Evolutionary conservation across 2,888 invertebrate species (phyloP), one percentile per base, ranked within the genome.

Genomic region (Nesidiocoris tenuis): DNA sequence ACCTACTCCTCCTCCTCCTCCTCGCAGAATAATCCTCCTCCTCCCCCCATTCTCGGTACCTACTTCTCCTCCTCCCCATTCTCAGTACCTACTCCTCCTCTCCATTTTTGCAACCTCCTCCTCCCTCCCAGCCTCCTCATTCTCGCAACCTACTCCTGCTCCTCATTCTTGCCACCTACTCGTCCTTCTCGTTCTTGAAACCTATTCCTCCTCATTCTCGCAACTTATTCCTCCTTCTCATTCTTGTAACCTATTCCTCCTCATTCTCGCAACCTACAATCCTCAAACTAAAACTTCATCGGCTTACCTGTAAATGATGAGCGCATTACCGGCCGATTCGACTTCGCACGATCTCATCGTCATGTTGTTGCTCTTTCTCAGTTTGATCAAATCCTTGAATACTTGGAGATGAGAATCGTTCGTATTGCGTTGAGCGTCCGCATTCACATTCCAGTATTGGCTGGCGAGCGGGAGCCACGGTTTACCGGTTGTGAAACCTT

Each of bases 401-500:
- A 80, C 74, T n/a, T 80, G 66, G 2, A 80, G 76, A 56, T 80
- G 81, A 22, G 78, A 78, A 17, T 23, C 12, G 1, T 55, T 57
- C 0, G 70, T 61, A 1, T 67, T 57, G 23, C 61, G 55, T 57
- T 81, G 78, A 1, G 61, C 71, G 12, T 77, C 75, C 12, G 78
- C 77, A 25, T 80, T 80, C 12, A 87, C 82, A 2, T 83, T 85
- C 78, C 79, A 80, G 72, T 72, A 72, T 81, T 87, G 91, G 2
- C 85, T 82, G 76, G 89, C 86, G 0, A 91, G 85, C 0, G 91
- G 91, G 7, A 91, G 81, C 91, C 91, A 92, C 0, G 91, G 87
- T 0, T 84, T 61, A 16, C 61, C 22, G 0, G 83, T 85, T 0
- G 90, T 87, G 81, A 91, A 91, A 39, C 72, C 72, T 72, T 9